Percentiles rank a stretch among this genome's conserved stretches.
Evolutionary conservation across 2,888 invertebrate species (phyloP).

Genomic region (Cryptocephalus primarius): DNA sequence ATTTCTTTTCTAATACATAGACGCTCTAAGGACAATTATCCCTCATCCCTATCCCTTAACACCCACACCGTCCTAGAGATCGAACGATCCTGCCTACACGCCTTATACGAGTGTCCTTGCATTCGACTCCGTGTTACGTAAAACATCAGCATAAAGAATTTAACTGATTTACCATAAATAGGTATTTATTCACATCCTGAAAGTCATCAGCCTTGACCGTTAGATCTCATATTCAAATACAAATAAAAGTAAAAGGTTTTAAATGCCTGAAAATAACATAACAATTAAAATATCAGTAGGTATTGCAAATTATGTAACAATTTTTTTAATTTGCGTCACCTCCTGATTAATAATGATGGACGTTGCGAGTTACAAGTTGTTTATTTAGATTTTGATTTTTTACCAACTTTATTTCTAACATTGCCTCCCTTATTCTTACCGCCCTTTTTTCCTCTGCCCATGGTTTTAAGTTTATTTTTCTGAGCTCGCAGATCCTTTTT

Average conservation of each 20-base stretch:
- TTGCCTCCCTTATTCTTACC: slow-evolving; percentile 23
- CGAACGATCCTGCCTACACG: neutral
- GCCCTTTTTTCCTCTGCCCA: slow-evolving; percentile 23
- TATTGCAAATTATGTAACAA: slow-evolving; percentile 3
- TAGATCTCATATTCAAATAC: slow-evolving; percentile 37
- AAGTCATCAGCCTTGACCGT: slow-evolving; percentile 28
- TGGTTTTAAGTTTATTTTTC: slow-evolving; percentile 36
- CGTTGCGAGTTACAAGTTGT: too few relatives aligned
- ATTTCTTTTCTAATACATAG: too few relatives aligned
- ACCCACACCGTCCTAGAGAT: too few relatives aligned
- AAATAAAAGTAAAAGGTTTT: slow-evolving; percentile 13
- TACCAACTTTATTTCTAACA: neutral
- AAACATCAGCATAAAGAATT: slow-evolving; percentile 1
- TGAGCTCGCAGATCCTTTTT: slow-evolving; percentile 81
- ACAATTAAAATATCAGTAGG: slow-evolving; percentile 4
- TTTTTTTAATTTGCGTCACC: too few relatives aligned
- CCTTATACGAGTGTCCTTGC: neutral
- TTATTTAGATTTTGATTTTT: neutral
- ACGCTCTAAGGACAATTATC: too few relatives aligned
- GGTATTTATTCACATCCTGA: slow-evolving; percentile 7
- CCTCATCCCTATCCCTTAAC: too few relatives aligned
- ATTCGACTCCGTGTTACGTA: slow-evolving; percentile 2
- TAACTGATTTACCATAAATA: slow-evolving; percentile 1
- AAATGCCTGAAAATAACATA: slow-evolving; percentile 1
- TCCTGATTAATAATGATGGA: too few relatives aligned